Conservation (phyloP, 2,888 invertebrate genomes). For the Gymnocheta viridis region DNA sequence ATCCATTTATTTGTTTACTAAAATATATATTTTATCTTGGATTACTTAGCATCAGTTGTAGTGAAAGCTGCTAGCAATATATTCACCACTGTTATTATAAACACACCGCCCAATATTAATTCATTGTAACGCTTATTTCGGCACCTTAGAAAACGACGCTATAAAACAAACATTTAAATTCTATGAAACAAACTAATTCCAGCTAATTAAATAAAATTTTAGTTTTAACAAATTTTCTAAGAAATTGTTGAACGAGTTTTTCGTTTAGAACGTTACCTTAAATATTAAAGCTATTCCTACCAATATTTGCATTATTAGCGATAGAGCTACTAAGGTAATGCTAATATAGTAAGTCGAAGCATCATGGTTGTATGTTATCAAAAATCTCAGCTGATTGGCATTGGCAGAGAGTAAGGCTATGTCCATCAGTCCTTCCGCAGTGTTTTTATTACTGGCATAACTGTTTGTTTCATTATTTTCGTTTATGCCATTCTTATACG, state of each 20-base stretch:
- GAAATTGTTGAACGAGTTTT: background rate
- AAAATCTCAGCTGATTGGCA: constrained; percentile 87
- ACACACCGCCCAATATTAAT: constrained; percentile 85
- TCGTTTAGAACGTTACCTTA: constrained; percentile 81
- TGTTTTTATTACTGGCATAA: constrained; percentile 79
- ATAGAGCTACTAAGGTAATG: constrained; percentile 84
- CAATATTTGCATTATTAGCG: constrained; percentile 85
- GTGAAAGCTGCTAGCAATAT: constrained; percentile 85
- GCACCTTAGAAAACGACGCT: constrained; percentile 78
- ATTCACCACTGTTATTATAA: constrained; percentile 87
- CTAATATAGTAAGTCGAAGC: constrained; percentile 85
- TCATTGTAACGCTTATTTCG: constrained; percentile 83
- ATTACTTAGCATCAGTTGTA: constrained; percentile 73
- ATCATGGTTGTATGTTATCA: constrained; percentile 84
- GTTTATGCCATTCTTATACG: constrained; percentile 7
- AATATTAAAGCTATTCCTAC: constrained; percentile 85
- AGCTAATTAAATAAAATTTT: background rate
- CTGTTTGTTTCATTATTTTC: constrained; percentile 64
- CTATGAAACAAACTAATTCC: background rate
- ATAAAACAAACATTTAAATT: constrained; percentile 54
- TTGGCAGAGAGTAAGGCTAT: constrained; percentile 87
- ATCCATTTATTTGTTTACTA: background rate
- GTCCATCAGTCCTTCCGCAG: constrained; percentile 85
- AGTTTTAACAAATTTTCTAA: background rate
- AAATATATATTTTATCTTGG: background rate